These are phyloP conservation scores for Cyprinus carpio DNA, from an alignment of 2,113 vertebrate genomes.

Conservation along the genomic window DNA sequence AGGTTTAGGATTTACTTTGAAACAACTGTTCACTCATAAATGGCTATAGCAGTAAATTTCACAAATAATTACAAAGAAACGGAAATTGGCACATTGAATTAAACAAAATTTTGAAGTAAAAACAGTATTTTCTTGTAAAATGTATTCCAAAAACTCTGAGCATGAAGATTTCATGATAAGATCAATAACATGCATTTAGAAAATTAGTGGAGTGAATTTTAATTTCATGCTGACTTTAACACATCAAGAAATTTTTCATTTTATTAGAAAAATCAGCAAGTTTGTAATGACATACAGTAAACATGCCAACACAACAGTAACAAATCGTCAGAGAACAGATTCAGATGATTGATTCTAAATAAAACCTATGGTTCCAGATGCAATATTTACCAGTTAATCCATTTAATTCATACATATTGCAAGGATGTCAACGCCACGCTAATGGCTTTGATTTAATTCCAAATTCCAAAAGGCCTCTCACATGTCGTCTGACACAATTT, in stretches of 20 bases:
- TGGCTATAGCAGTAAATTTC: too few species aligned
- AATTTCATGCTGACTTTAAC: neutral
- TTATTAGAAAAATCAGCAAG: neutral
- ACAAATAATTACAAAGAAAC: too few species aligned
- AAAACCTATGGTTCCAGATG: constrained; percentile 13
- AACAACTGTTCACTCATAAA: neutral
- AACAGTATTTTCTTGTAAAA: neutral
- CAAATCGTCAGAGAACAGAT: neutral
- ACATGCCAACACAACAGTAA: constrained; percentile 3
- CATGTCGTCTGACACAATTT: constrained; percentile 45
- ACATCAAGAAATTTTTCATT: neutral
- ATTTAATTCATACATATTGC: constrained; percentile 37
- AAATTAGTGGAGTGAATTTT: neutral
- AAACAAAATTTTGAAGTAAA: neutral
- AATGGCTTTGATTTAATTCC: constrained; percentile 42
- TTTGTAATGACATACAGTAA: neutral
- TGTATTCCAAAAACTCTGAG: neutral
- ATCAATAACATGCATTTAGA: neutral
- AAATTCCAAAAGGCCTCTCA: constrained; percentile 29
- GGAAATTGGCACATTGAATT: too few species aligned
- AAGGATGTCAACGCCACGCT: neutral
- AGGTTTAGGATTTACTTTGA: neutral
- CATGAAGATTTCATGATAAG: neutral
- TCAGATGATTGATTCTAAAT: neutral
- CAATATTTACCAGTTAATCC: constrained; percentile 20